phyloP scores from a whole-genome alignment of 2,888 invertebrate species.

The Pseudanteris insignis region DNA sequence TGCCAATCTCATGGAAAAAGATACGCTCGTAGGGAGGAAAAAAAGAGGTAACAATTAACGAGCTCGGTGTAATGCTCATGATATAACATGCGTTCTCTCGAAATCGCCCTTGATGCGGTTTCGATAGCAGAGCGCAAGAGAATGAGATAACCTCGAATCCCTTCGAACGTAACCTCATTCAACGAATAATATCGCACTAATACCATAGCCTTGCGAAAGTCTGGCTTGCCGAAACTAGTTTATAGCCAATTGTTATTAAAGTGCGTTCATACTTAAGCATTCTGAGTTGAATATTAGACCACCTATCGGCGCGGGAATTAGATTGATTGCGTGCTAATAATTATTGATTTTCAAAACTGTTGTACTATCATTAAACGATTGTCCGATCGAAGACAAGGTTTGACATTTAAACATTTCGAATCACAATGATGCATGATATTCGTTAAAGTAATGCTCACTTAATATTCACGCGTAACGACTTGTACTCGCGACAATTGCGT shows the following conservation, averaged over 20 bases:
- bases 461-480: constrained; percentile 9
- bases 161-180: constrained; percentile 36
- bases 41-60: constrained; percentile 55
- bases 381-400: too few species aligned
- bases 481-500: constrained; percentile 1
- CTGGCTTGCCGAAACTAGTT: constrained; percentile 53
- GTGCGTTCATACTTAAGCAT: constrained; percentile 34
- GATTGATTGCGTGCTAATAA: too few species aligned
- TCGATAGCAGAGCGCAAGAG: constrained; percentile 49
- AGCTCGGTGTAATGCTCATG: constrained; percentile 55
- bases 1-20: constrained; percentile 18
- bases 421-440: too few species aligned
- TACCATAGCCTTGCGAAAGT: constrained; percentile 49
- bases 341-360: too few species aligned
- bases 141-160: constrained; percentile 47
- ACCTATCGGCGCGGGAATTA: too few species aligned
- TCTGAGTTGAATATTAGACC: too few species aligned
- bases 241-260: constrained; percentile 61
- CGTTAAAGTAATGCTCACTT: constrained; percentile 2
- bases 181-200: constrained; percentile 60
- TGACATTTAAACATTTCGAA: too few species aligned
- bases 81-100: constrained; percentile 56
- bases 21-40: background rate
- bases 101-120: constrained; percentile 53
- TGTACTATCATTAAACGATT: too few species aligned